Percentiles rank a stretch among this genome's conserved stretches.
Conservation (phyloP, 2,797 vertebrate species). For the Sebastes oblongus region DNA sequence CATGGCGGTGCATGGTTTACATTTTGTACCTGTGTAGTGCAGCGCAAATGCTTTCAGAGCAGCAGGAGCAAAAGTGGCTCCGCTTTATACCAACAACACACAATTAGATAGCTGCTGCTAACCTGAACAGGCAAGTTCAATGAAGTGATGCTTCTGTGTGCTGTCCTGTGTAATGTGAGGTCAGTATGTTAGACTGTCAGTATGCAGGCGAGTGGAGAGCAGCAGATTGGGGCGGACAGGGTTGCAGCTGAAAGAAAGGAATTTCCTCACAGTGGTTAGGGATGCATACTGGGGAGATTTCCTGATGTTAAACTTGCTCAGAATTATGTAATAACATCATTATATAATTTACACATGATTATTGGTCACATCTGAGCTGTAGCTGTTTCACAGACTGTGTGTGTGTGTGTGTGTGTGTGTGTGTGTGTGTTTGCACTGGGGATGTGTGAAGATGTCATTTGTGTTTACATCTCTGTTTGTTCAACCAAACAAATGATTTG, state of each 20-base stretch:
- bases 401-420: not conserved
- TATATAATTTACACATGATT: constrained; percentile 40
- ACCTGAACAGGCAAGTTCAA: constrained; percentile 55
- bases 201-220: constrained; percentile 22
- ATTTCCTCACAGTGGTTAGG: constrained; percentile 39
- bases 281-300: constrained; percentile 16
- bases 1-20: not conserved
- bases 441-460: not conserved
- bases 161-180: constrained; percentile 52
- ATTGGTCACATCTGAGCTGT: constrained; percentile 29
- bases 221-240: constrained; percentile 1
- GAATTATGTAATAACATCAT: constrained; percentile 41
- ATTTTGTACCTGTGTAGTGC: constrained; percentile 16
- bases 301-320: constrained; percentile 18
- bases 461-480: constrained; percentile 1
- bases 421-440: not conserved
- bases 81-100: constrained; percentile 28
- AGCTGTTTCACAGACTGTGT: not conserved
- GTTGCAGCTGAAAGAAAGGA: constrained; percentile 43
- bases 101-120: constrained; percentile 41
- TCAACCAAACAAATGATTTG: not conserved
- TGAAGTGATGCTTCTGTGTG: constrained; percentile 45
- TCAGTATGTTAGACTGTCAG: constrained; percentile 45
- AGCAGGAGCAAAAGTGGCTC: constrained; percentile 35
- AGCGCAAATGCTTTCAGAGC: constrained; percentile 26